These are phyloP conservation scores for Stenolophus ochropezus DNA, from an alignment of 2,888 invertebrate species.

Conservation along the genomic window DNA sequence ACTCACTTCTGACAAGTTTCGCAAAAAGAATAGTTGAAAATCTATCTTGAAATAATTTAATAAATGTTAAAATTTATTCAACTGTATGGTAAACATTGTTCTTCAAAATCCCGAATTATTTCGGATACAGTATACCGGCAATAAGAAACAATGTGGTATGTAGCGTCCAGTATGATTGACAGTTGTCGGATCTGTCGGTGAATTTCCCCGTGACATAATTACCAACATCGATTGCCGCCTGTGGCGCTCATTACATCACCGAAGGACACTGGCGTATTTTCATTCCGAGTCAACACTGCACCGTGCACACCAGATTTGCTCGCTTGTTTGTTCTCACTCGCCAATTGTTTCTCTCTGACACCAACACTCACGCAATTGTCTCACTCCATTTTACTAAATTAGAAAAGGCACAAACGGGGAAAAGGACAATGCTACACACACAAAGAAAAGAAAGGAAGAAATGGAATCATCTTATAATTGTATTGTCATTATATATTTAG, in stretches of 20 bases:
- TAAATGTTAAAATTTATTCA: no score
- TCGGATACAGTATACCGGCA: not conserved
- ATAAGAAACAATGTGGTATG: not conserved
- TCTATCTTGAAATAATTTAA: no score
- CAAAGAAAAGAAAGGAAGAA: no score
- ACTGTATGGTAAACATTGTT: no score
- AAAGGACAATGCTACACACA: no score
- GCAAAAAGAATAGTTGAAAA: no score
- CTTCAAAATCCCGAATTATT: not conserved
- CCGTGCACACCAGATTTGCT: not conserved
- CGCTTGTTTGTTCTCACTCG: not conserved
- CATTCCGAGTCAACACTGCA: slow-evolving; percentile 7
- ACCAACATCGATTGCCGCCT: slow-evolving; percentile 25
- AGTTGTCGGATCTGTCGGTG: not conserved
- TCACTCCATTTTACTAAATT: not conserved
- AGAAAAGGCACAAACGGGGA: no score
- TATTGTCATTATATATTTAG: no score
- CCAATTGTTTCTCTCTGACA: slow-evolving; percentile 1
- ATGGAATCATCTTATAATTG: no score
- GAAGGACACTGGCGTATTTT: slow-evolving; percentile 22
- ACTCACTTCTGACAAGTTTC: no score
- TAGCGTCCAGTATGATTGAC: not conserved
- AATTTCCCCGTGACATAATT: slow-evolving; percentile 37
- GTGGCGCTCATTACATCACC: slow-evolving; percentile 16
- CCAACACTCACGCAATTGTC: not conserved